Conservation (phyloP, 2,113 vertebrate genomes). For the Strix aluco region DNA sequence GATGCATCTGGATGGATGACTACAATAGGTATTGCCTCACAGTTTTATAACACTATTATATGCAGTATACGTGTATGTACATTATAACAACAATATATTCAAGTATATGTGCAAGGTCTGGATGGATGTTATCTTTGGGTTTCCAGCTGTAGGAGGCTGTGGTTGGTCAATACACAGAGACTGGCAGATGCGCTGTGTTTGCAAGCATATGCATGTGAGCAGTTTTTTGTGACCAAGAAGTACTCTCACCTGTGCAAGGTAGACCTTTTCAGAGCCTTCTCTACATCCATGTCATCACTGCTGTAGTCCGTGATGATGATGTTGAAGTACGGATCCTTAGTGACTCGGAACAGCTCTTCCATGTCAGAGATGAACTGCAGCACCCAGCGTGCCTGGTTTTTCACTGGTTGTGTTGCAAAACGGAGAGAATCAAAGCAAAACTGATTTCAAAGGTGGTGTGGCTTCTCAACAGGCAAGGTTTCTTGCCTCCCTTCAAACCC, state of each 20-base stretch:
- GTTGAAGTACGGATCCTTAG: slow-evolving; percentile 84
- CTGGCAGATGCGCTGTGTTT: not conserved
- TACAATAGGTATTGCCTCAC: not conserved
- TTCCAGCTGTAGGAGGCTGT: not conserved
- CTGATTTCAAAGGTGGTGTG: not conserved
- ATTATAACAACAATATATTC: not conserved
- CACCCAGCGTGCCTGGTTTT: slow-evolving; percentile 97
- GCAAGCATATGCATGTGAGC: not conserved
- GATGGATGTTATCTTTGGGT: not conserved
- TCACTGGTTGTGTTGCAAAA: slow-evolving; percentile 77
- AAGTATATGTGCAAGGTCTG: not conserved
- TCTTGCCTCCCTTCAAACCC: not conserved
- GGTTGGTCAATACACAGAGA: not conserved
- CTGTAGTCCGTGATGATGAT: slow-evolving; percentile 89
- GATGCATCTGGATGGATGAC: not conserved
- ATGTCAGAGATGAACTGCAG: slow-evolving; percentile 90
- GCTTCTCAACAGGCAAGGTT: not conserved
- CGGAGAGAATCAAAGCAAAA: slow-evolving; percentile 12
- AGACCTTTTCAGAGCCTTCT: slow-evolving; percentile 82
- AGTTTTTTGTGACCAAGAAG: not conserved
- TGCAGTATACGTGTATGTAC: fast-evolving
- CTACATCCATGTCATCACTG: slow-evolving; percentile 91
- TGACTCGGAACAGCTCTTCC: slow-evolving; percentile 81
- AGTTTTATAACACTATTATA: not conserved
- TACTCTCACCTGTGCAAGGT: slow-evolving; percentile 80